A percentile compares a stretch with the other conserved stretches of the same genome.
Evolutionary conservation across 2,888 invertebrate genomes (phyloP).

Genomic region (Acanthococcus lagerstroemiae): DNA sequence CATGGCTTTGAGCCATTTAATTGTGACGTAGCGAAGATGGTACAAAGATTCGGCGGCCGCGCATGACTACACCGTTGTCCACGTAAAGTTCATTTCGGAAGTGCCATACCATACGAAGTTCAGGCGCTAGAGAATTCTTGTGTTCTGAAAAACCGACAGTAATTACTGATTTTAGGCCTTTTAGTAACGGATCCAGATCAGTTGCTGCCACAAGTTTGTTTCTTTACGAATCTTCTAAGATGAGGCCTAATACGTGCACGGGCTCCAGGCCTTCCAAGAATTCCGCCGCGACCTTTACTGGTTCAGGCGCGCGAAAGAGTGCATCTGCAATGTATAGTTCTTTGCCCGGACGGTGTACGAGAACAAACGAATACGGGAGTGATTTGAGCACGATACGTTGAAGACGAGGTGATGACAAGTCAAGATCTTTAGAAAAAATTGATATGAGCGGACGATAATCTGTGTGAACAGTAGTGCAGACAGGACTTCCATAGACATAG

Average conservation of each 20-base stretch:
- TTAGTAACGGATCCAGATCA: not conserved
- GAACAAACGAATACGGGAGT: not conserved
- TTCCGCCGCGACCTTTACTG: not conserved
- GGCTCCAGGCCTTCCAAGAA: not conserved
- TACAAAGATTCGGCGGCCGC: not conserved
- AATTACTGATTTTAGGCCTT: not conserved
- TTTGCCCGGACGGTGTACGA: not conserved
- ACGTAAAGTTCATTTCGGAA: not conserved
- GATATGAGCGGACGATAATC: not conserved
- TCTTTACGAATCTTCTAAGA: not conserved
- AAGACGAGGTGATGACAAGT: not conserved
- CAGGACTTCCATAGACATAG: not conserved
- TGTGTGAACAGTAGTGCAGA: not conserved
- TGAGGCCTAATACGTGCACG: not conserved
- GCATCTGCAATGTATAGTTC: not conserved
- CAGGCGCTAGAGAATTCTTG: not conserved
- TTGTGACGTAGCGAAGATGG: not conserved
- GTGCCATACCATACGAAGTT: not conserved
- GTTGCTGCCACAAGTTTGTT: not conserved
- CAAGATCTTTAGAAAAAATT: not conserved
- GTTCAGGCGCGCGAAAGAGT: not conserved
- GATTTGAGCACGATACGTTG: not conserved
- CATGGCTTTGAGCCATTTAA: not conserved
- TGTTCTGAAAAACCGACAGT: not conserved
- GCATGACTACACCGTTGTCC: not conserved